A percentile compares a stretch with the other conserved stretches of the same genome.
Conservation (phyloP, 2,797 vertebrate species). For the Craterocephalus amniculus region DNA sequence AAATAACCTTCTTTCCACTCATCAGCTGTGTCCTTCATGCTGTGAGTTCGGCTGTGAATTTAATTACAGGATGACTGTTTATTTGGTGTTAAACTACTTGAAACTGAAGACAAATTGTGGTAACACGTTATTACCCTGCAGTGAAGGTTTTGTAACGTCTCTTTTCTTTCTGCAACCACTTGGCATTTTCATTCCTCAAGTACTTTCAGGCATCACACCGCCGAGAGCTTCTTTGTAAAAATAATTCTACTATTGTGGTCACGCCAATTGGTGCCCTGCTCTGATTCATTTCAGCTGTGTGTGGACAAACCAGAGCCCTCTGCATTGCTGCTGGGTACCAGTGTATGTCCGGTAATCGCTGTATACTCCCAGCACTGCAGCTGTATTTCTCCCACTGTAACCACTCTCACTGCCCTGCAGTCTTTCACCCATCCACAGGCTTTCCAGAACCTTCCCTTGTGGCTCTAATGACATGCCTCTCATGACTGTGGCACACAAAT, state of each 20-base stretch:
- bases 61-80: slow-evolving; percentile 5
- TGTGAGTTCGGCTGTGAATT: not conserved
- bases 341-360: slow-evolving; percentile 28
- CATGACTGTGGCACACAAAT: slow-evolving; percentile 33
- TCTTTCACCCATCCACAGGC: slow-evolving; percentile 26
- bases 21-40: not conserved
- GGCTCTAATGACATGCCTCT: slow-evolving; percentile 26
- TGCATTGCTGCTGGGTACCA: slow-evolving; percentile 32
- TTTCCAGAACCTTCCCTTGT: slow-evolving; percentile 57
- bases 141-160: not conserved
- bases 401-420: slow-evolving; percentile 15
- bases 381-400: not conserved
- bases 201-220: not conserved
- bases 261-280: slow-evolving; percentile 23
- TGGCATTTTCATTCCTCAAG: not conserved
- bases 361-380: not conserved
- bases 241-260: slow-evolving; percentile 23
- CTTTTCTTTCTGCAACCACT: not conserved
- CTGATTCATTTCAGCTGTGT: slow-evolving; percentile 41
- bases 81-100: slow-evolving; percentile 5
- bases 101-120: not conserved
- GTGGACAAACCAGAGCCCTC: slow-evolving; percentile 17
- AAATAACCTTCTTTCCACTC: not conserved
- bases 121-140: not conserved
- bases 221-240: slow-evolving; percentile 9